Base-by-base conservation (phyloP, 2,888 invertebrate genomes). In the Seira musarum region DNA sequence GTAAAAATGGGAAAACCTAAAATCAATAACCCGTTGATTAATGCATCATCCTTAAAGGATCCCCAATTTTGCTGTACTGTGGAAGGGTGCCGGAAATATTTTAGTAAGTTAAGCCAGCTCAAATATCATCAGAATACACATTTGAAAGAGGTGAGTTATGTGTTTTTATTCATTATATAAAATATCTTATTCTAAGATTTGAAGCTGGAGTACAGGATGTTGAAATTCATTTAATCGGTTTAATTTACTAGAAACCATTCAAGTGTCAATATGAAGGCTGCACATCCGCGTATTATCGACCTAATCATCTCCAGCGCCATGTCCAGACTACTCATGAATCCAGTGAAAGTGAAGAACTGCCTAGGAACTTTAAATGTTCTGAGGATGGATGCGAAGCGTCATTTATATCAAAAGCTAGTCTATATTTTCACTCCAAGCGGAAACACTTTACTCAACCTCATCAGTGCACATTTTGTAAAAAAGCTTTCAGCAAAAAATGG, bases 231-330 rank as follows among this genome's bases (percentile, higher is more conserved):
- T 5, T 6, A 6, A 13, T 64, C n/a, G 1, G n/a, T 15, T 25
- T 25, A 25, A 25, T 10, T 70, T 80, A 72, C 40, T 57, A 84
- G 84, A 82, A 81, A 81, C 81, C 84, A 2, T 84, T 63, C 57
- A 80, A 71, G 35, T 85, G 85, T 75, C 71, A 70, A 13, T 70
- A 66, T 71, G 82, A 78, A 68, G 83, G 82, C 10, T 85, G 85
- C 53, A 53, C 53, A 0, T 77, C 83, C 0, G 40, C 84, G 0
- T 85, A 85, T 46, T 80, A 65, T 30, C 70, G 80, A 22, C 73
- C 70, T 8, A 79, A 81, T 35, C 85, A 85, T 81, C 69, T 85
- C 30, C 77, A 84, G 35, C 67, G 85, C 6, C 85, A 85, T 63
- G 70, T 80, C 35, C 72, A 74, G 40, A 61, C 67, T 0, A 60